A percentile compares a stretch with the other conserved stretches of the same genome.
Conservation (phyloP, 2,888 invertebrate species). For the Linnaemya vulpina region DNA sequence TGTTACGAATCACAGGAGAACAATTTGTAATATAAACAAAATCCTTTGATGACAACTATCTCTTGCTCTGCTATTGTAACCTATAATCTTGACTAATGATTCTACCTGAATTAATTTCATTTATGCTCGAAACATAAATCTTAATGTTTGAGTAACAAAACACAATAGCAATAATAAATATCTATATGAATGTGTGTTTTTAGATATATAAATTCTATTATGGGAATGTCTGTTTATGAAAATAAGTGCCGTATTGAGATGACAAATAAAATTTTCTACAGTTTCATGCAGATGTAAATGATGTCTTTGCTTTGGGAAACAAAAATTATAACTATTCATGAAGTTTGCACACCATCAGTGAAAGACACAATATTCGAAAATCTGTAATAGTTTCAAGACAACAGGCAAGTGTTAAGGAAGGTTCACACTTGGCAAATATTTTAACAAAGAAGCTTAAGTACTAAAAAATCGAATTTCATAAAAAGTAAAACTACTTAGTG, state of each 20-base stretch:
- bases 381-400: too few species aligned
- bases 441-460: too few species aligned
- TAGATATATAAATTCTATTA: neutral
- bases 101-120: conserved; percentile 70
- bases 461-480: too few species aligned
- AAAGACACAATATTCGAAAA: conserved; percentile 19
- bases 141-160: conserved; percentile 57
- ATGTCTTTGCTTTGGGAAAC: neutral
- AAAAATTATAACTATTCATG: conserved; percentile 36
- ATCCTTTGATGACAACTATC: conserved; percentile 59
- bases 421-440: too few species aligned
- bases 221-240: neutral
- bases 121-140: conserved; percentile 68
- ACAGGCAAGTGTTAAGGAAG: too few species aligned
- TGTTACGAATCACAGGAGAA: neutral
- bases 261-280: conserved; percentile 30
- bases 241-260: conserved; percentile 19
- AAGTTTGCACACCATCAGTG: neutral
- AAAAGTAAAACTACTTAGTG: too few species aligned
- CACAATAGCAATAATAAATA: conserved; percentile 1
- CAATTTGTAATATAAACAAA: conserved; percentile 49
- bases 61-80: conserved; percentile 65
- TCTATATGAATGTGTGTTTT: too few species aligned
- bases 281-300: neutral
- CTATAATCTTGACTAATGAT: conserved; percentile 70